Evolutionary conservation across 2,113 vertebrate genomes (phyloP), one percentile per base, ranked within the genome.

Genomic region (Ptilorrhoa leucosticta): DNA sequence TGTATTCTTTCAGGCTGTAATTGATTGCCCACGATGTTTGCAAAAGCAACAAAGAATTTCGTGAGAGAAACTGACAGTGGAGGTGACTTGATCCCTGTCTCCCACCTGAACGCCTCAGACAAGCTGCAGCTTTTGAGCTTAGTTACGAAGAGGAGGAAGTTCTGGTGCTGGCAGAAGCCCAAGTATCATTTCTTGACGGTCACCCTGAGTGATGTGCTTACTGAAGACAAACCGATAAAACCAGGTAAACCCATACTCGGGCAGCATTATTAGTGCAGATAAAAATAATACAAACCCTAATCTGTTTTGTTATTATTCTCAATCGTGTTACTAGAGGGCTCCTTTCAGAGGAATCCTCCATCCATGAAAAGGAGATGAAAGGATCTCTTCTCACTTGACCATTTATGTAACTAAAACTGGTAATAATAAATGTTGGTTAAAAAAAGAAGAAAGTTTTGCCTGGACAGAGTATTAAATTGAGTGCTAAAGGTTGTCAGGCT

Each of bases 131-230:
- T 98, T 65, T 97, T 99, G 83, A 97, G 98, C 28, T 97, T 99
- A 80, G 98, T 99, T 85, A 98, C 98, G 12, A 99, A 99, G 96
- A 98, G 96, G 61, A 99, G 94, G 56, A 98, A 96, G 51, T 98
- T 97, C 83, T 99, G 99, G 99, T 97, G 97, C 87, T 99, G 99
- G 99, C 99, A 99, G 96, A 98, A 97, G 84, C 98, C 98, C 31
- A 99, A 98, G 76, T 99, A 99, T 87, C 95, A 98, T 27, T 98
- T 98, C 70, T 98, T 99, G 57, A 98, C 99, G 39, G 98, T 99
- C 77, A 97, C 88, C 37, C 94, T 99, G 54, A 98, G 96, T 81
- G 98, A 99, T 87, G 86, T 99, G 31, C 98, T 99, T 23, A 93
- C 85, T 42, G 98, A 98, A 83, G 98, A 98, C 56, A 87, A 87